Conservation (phyloP, 2,888 invertebrate genomes). For the Drosophila meridiana region DNA sequence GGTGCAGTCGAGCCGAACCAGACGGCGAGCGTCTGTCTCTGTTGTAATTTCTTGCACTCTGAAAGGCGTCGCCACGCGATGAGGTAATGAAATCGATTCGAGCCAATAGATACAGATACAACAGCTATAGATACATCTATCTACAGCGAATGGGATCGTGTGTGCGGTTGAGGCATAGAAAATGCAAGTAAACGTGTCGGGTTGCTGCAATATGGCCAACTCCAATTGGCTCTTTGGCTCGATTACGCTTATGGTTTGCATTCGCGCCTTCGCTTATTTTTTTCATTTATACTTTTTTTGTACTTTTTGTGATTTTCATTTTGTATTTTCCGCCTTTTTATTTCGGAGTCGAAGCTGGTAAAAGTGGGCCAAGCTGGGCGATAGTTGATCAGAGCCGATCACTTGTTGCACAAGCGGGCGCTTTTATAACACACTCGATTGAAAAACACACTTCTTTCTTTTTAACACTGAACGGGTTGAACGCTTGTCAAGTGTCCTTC, state of each 20-base stretch:
- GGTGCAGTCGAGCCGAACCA: slow-evolving; percentile 61
- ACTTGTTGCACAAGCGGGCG: slow-evolving; percentile 72
- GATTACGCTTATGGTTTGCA: slow-evolving; percentile 63
- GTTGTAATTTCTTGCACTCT: slow-evolving; percentile 70
- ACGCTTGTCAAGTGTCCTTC: slow-evolving; percentile 67
- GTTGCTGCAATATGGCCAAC: slow-evolving; percentile 47
- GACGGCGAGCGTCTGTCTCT: slow-evolving; percentile 23
- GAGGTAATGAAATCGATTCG: slow-evolving; percentile 76
- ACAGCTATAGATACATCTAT: slow-evolving; percentile 34
- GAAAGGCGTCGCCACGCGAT: slow-evolving; percentile 71
- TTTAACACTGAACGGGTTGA: slow-evolving; percentile 19
- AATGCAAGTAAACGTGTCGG: slow-evolving; percentile 72
- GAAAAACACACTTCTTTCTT: slow-evolving; percentile 33
- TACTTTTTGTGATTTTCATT: slow-evolving; percentile 17
- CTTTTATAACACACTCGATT: slow-evolving; percentile 71
- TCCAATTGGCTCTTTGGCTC: slow-evolving; percentile 29
- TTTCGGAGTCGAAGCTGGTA: slow-evolving; percentile 33
- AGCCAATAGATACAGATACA: slow-evolving; percentile 49
- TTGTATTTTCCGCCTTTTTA: slow-evolving; percentile 31
- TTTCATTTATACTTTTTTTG: slow-evolving; percentile 12
- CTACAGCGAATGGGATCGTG: slow-evolving; percentile 12
- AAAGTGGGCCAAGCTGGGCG: slow-evolving; percentile 73
- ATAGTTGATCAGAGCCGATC: slow-evolving; percentile 68
- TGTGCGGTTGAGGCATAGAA: slow-evolving; percentile 23
- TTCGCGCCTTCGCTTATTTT: slow-evolving; percentile 41